Percentiles rank a stretch among this genome's conserved stretches.
Evolutionary conservation across 1,140 invertebrate species (phyloP).

Genomic region (Atta texana): DNA sequence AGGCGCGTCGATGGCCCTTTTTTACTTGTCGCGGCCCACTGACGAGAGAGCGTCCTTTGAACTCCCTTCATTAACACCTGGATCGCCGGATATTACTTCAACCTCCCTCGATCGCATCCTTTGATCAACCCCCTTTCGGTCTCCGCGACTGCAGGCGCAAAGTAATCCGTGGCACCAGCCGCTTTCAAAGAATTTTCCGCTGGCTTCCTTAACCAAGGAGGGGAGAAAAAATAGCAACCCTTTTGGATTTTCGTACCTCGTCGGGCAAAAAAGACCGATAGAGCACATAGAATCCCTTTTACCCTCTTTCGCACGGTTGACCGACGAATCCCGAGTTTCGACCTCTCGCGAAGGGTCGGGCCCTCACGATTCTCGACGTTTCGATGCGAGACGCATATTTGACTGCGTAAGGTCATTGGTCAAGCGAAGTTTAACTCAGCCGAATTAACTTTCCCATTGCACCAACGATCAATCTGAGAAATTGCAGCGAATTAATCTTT

Average conservation of each 20-base stretch:
- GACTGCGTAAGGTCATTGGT: slow-evolving; percentile 54
- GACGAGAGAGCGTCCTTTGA: slow-evolving; percentile 67
- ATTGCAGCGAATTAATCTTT: not conserved
- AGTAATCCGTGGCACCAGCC: slow-evolving; percentile 62
- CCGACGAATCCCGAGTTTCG: slow-evolving; percentile 59
- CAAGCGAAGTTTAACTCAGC: slow-evolving; percentile 27
- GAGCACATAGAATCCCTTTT: slow-evolving; percentile 51
- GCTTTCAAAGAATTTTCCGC: slow-evolving; percentile 71
- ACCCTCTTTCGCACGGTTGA: slow-evolving; percentile 66
- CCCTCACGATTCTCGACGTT: slow-evolving; percentile 58
- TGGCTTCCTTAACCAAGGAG: slow-evolving; percentile 50
- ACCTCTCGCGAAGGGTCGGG: slow-evolving; percentile 54
- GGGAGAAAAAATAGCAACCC: slow-evolving; percentile 64
- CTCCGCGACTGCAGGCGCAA: slow-evolving; percentile 44
- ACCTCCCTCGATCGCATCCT: slow-evolving; percentile 65
- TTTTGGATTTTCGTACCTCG: slow-evolving; percentile 63
- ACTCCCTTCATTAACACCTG: slow-evolving; percentile 75
- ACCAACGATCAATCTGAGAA: not conserved
- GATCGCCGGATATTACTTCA: slow-evolving; percentile 65
- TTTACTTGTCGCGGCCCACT: slow-evolving; percentile 47
- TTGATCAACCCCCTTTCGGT: slow-evolving; percentile 69
- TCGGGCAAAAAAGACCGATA: slow-evolving; percentile 50
- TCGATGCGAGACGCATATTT: slow-evolving; percentile 58
- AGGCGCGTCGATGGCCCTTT: slow-evolving; percentile 38
- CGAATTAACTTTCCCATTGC: slow-evolving; percentile 24